Percentiles rank a stretch among this genome's conserved stretches.
Conservation (phyloP, 1,140 invertebrate genomes). For the Venustaconcha ellipsiformis region DNA sequence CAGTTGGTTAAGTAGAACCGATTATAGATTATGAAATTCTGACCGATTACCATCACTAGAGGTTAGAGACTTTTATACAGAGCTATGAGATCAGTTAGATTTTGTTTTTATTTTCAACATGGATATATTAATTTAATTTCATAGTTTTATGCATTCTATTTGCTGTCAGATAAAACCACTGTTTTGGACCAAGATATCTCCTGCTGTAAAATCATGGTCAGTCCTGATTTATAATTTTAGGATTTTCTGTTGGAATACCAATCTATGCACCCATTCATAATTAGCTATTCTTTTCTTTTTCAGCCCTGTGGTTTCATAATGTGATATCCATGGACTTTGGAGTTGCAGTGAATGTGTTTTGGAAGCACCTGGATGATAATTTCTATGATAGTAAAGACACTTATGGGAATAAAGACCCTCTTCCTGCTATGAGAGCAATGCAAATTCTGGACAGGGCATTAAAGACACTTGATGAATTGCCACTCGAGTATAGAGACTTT, state of each 20-base stretch:
- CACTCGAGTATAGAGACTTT: constrained; percentile 72
- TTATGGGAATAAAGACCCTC: constrained; percentile 74
- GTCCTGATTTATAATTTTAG: background rate
- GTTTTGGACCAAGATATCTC: too few species aligned
- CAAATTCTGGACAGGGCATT: constrained; percentile 71
- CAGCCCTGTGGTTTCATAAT: constrained; percentile 77
- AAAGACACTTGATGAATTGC: constrained; percentile 69
- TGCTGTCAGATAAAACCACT: too few species aligned
- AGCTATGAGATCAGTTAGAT: too few species aligned
- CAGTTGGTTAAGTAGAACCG: too few species aligned
- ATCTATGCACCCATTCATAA: too few species aligned
- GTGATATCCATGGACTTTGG: constrained; percentile 71
- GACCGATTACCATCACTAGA: too few species aligned
- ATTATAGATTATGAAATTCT: too few species aligned
- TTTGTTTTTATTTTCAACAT: too few species aligned
- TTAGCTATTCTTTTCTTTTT: constrained; percentile 22
- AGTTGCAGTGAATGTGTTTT: constrained; percentile 76
- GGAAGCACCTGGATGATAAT: constrained; percentile 70
- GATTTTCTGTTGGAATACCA: background rate
- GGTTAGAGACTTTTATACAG: too few species aligned
- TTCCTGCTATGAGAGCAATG: constrained; percentile 70
- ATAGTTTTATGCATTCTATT: too few species aligned
- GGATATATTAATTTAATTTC: too few species aligned
- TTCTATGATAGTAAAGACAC: constrained; percentile 74
- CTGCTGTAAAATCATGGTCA: background rate